A percentile compares a stretch with the other conserved stretches of the same genome.
These are phyloP conservation scores for Uropsilus gracilis DNA, from an alignment of 2,113 vertebrate species.

Conservation along the genomic window DNA sequence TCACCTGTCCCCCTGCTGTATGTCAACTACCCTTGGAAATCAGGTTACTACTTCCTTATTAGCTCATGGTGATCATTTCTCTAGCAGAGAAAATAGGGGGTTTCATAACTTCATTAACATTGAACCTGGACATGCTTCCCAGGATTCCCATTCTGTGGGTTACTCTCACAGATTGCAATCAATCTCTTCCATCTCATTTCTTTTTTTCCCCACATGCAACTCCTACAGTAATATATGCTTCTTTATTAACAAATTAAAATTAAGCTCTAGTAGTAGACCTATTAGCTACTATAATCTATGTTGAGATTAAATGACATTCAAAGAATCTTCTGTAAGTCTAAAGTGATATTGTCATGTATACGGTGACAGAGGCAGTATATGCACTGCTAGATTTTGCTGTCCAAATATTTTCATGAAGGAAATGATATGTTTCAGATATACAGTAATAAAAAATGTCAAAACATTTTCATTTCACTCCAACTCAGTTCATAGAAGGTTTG, in stretches of 20 bases:
- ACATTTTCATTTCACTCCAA: background rate
- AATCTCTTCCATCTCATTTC: too few relatives aligned
- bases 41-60: too few relatives aligned
- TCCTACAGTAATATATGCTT: background rate
- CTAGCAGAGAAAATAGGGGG: too few relatives aligned
- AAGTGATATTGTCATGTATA: background rate
- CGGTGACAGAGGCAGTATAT: too few relatives aligned
- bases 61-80: too few relatives aligned
- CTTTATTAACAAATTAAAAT: background rate
- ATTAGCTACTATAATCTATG: background rate
- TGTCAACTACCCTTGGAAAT: too few relatives aligned
- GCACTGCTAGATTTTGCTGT: background rate
- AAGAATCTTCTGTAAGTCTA: background rate
- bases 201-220: too few relatives aligned
- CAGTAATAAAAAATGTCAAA: background rate
- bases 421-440: background rate
- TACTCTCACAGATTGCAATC: too few relatives aligned
- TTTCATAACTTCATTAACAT: too few relatives aligned
- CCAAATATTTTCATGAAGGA: background rate
- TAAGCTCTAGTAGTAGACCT: background rate
- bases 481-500: background rate
- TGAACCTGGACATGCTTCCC: too few relatives aligned
- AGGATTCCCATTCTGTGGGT: too few relatives aligned
- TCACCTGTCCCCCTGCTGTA: too few relatives aligned
- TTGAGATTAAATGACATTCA: background rate